A percentile compares a stretch with the other conserved stretches of the same genome.
phyloP scores from a whole-genome alignment of 2,113 vertebrate species.

The Erythrocebus patas region DNA sequence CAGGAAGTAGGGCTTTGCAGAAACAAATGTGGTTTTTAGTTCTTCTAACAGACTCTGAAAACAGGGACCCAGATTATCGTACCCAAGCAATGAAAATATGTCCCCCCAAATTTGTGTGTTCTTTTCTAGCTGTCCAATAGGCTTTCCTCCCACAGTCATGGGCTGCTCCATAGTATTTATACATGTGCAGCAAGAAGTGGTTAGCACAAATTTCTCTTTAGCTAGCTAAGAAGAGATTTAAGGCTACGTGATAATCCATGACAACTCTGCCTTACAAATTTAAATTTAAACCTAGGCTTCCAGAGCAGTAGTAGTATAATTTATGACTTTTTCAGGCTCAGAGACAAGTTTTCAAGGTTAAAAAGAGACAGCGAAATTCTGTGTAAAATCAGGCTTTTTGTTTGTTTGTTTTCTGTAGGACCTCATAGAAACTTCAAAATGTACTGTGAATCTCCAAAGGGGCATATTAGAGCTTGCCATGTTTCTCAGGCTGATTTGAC shows the following conservation, averaged over 20 bases:
- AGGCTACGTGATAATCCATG: neutral
- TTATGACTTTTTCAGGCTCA: neutral
- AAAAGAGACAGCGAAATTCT: neutral
- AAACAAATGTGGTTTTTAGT: neutral
- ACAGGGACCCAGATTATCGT: neutral
- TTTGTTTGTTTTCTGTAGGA: neutral
- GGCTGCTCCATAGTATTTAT: neutral
- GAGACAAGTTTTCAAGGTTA: neutral
- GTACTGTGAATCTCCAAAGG: neutral
- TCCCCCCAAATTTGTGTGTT: neutral
- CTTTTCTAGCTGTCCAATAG: neutral
- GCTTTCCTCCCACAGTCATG: neutral
- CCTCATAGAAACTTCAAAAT: neutral
- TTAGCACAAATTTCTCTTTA: neutral
- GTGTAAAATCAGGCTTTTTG: neutral
- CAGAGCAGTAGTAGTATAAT: neutral
- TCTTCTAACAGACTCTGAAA: constrained; percentile 2
- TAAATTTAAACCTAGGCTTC: neutral
- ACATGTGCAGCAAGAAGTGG: neutral
- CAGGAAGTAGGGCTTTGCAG: neutral
- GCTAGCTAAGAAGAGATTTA: neutral
- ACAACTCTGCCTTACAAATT: neutral
- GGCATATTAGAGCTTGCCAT: neutral
- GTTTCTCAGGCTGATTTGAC: constrained; percentile 15
- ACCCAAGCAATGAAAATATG: neutral